Evolutionary conservation across 2,797 vertebrate genomes (phyloP).

Genomic region (Chiroxiphia lanceolata): DNA sequence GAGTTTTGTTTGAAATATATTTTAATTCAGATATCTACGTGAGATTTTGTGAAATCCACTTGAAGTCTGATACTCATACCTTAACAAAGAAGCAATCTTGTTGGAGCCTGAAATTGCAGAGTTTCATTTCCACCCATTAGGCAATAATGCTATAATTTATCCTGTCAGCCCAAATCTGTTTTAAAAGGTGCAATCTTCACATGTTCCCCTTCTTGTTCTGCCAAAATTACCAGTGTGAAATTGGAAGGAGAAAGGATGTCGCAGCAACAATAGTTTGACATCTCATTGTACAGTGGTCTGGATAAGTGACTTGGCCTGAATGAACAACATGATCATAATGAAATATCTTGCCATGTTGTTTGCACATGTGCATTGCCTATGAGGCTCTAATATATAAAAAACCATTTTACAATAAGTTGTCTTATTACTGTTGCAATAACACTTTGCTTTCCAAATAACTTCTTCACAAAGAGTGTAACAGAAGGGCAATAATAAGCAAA

Average conservation of each 20-base stretch:
- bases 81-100: not conserved
- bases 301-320: not conserved
- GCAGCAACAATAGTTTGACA: not conserved
- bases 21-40: not conserved
- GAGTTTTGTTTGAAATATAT: not conserved
- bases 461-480: not conserved
- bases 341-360: not conserved
- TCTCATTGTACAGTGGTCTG: not conserved
- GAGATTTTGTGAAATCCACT: not conserved
- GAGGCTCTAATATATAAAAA: not conserved
- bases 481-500: not conserved
- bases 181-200: not conserved
- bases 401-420: not conserved
- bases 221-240: not conserved
- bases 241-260: not conserved
- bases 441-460: not conserved
- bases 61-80: not conserved
- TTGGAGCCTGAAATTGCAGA: not conserved
- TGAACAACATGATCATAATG: rapidly evolving
- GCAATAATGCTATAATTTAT: not conserved
- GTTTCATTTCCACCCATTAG: not conserved
- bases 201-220: not conserved
- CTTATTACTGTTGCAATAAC: not conserved
- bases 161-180: not conserved
- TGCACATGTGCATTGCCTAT: not conserved